phyloP scores from a whole-genome alignment of 2,888 invertebrate genomes.

The Megamerina dolium region DNA sequence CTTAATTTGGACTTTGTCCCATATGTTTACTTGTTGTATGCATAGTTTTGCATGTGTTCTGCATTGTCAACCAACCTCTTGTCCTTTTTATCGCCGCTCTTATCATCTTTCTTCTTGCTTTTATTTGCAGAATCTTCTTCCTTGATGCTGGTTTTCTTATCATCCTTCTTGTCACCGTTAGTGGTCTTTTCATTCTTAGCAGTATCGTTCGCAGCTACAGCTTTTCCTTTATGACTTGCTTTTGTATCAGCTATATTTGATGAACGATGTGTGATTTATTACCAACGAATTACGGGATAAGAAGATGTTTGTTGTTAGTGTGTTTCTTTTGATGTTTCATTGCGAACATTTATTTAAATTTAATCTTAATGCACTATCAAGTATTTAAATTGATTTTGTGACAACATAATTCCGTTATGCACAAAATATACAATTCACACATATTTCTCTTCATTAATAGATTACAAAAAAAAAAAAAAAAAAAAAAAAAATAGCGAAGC shows the following conservation, averaged over 20 bases:
- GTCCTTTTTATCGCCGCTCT: constrained; percentile 52
- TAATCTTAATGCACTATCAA: too few species aligned
- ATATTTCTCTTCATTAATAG: too few species aligned
- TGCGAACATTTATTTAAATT: too few species aligned
- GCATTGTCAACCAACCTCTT: constrained; percentile 55
- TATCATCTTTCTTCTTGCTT: constrained; percentile 48
- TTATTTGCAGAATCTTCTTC: constrained; percentile 29
- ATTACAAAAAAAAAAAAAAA: too few species aligned
- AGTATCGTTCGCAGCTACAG: constrained; percentile 15
- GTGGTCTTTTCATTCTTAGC: constrained; percentile 20
- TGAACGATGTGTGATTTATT: too few species aligned
- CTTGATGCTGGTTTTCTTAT: constrained; percentile 34
- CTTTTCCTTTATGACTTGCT: constrained; percentile 10
- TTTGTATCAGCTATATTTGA: constrained; percentile 13
- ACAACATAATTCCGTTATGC: too few species aligned
- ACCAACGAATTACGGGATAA: constrained; percentile 15
- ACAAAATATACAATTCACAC: too few species aligned
- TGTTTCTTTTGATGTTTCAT: not conserved
- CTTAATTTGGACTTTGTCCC: too few species aligned
- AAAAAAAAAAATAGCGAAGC: too few species aligned
- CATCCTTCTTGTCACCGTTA: constrained; percentile 27
- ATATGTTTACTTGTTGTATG: too few species aligned
- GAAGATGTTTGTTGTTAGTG: constrained; percentile 13
- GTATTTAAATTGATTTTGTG: too few species aligned
- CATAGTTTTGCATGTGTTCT: too few species aligned